Conservation (phyloP, 2,113 vertebrate genomes). For the Scomber colias region DNA sequence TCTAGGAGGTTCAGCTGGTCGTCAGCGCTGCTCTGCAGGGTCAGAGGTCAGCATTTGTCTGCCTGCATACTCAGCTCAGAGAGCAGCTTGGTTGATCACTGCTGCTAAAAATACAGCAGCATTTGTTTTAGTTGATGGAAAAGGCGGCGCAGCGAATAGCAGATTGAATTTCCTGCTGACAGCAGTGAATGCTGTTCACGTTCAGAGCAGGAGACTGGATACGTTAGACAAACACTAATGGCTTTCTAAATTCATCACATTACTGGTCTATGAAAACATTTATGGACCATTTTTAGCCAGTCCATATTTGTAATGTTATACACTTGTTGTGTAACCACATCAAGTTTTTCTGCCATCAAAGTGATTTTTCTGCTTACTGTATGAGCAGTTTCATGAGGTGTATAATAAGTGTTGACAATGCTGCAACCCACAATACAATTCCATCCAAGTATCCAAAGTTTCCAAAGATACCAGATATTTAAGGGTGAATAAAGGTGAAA, state of each 20-base stretch:
- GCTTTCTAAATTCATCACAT: conserved; percentile 35
- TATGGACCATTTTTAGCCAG: neutral
- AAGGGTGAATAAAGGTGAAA: too few species aligned
- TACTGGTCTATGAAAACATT: conserved; percentile 15
- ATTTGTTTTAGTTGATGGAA: conserved; percentile 85
- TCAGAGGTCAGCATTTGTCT: conserved; percentile 30
- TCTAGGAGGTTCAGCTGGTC: neutral
- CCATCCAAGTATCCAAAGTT: too few species aligned
- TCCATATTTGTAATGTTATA: neutral
- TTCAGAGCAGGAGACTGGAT: conserved; percentile 71
- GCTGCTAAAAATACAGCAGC: conserved; percentile 87
- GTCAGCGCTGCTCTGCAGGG: neutral
- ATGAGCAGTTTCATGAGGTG: neutral
- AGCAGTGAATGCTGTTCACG: conserved; percentile 72
- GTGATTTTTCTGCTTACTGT: too few species aligned
- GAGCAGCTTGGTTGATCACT: conserved; percentile 70
- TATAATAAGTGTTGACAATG: too few species aligned
- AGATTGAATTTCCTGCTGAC: conserved; percentile 70
- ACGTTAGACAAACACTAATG: neutral
- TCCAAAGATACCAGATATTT: too few species aligned
- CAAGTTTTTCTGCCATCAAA: neutral
- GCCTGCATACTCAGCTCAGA: conserved; percentile 14
- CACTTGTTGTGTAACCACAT: neutral
- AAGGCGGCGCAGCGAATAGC: conserved; percentile 71
- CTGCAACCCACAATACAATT: too few species aligned